A percentile compares a stretch with the other conserved stretches of the same genome.
phyloP scores from a whole-genome alignment of 2,113 vertebrate species.

The Vicugna pacos region DNA sequence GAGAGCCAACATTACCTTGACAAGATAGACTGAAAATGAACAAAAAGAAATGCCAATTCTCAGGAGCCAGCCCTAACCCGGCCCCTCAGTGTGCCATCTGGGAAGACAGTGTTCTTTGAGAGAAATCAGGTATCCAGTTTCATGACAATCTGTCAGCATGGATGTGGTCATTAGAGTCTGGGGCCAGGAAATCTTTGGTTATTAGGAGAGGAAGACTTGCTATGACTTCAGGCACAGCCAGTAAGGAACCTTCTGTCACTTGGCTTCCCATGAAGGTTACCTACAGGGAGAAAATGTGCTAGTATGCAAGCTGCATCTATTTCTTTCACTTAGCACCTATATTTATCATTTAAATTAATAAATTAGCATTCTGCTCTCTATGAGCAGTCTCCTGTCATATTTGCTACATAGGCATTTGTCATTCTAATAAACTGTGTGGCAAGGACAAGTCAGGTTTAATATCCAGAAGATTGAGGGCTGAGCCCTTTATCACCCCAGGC shows the following conservation, averaged over 20 bases:
- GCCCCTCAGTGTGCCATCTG: background rate
- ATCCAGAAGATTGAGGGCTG: background rate
- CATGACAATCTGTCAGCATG: background rate
- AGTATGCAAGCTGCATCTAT: background rate
- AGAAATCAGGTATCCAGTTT: background rate
- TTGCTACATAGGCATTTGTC: background rate
- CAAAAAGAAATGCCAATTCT: background rate
- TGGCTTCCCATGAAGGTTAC: background rate
- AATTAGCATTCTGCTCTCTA: background rate
- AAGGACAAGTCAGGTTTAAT: slow-evolving; percentile 31
- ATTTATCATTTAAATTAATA: slow-evolving; percentile 40
- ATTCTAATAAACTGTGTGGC: background rate
- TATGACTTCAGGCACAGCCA: background rate
- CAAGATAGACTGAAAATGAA: background rate
- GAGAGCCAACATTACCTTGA: background rate
- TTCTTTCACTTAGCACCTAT: background rate
- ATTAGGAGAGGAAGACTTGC: background rate
- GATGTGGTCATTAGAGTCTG: background rate
- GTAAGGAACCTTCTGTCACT: background rate
- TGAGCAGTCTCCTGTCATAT: background rate
- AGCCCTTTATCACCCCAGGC: background rate
- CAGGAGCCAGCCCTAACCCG: background rate
- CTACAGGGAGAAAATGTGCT: background rate
- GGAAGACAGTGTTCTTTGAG: background rate
- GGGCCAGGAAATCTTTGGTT: background rate